Conservation (phyloP, 2,797 vertebrate genomes). For the Orientallactaga sibirica region DNA sequence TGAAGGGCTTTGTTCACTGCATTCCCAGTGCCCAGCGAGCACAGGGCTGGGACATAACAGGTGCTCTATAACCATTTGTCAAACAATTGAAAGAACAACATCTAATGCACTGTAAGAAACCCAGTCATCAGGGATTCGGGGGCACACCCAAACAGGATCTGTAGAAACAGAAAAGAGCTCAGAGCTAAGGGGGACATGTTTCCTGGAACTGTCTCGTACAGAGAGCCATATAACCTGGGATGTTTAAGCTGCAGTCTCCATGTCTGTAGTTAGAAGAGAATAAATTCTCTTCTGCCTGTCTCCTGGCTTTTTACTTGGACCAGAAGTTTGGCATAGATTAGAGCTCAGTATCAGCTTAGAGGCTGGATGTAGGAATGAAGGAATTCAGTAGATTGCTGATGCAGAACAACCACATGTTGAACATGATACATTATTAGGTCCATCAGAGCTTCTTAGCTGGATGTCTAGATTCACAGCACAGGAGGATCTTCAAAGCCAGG, state of each 20-base stretch:
- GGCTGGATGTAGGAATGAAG: not conserved
- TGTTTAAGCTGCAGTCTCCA: not conserved
- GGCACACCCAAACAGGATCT: not conserved
- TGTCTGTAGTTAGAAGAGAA: not conserved
- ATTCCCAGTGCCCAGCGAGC: not conserved
- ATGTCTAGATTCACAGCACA: not conserved
- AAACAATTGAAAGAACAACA: not conserved
- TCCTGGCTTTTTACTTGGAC: not conserved
- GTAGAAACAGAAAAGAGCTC: not conserved
- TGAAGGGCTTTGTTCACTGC: not conserved
- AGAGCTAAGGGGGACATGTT: not conserved
- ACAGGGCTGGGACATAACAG: not conserved
- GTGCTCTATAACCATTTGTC: not conserved
- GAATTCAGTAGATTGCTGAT: too few relatives aligned
- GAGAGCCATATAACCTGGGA: not conserved
- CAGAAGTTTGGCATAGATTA: not conserved
- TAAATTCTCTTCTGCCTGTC: not conserved
- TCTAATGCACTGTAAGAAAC: conserved; percentile 6
- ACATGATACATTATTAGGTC: not conserved
- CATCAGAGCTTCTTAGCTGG: not conserved
- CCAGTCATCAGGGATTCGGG: not conserved
- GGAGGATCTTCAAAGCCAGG: not conserved
- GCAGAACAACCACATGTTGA: not conserved
- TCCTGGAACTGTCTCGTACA: not conserved
- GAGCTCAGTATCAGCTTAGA: not conserved